Evolutionary conservation across 37 sponge, comb jelly and placozoan species (phyloP), one percentile per base, ranked within the genome.

Genomic region (Bolinopsis microptera): DNA sequence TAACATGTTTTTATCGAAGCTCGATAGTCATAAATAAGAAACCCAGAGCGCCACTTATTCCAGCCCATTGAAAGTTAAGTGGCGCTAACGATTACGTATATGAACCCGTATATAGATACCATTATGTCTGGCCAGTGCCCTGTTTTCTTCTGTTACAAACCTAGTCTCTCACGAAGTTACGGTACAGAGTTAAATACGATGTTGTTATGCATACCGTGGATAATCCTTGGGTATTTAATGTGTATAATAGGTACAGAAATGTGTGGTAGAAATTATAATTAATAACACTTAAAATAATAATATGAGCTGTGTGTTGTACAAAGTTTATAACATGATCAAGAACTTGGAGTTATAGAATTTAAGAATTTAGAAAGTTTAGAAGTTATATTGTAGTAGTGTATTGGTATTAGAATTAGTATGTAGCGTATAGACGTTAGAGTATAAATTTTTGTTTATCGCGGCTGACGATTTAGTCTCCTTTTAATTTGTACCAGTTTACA

Each of bases 1-100:
- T 86, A 86, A 35, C 80, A 77, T 36, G 26, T 86, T 86, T 86
- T 86, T 86, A 86, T 86, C 90, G 61, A 77, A 77, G 80, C 33
- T 77, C 80, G 21, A 77, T 77, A 13, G 61, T 48, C 61, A 48
- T 48, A 13, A 18, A n/a, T n/a, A n/a, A 18, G 61, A 48, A 48
- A 48, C 61, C 61, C 61, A 13, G 61, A 18, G 61, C 61, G n/a
- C n/a, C n/a, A n/a, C n/a, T n/a, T n/a, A n/a, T n/a, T n/a, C n/a
- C n/a, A n/a, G n/a, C n/a, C n/a, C n/a, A n/a, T n/a, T n/a, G n/a
- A n/a, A n/a, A n/a, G n/a, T n/a, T n/a, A n/a, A n/a, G n/a, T n/a
- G n/a, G n/a, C n/a, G n/a, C n/a, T n/a, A n/a, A n/a, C n/a, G n/a
- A n/a, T n/a, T n/a, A n/a, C n/a, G n/a, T n/a, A n/a, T n/a, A n/a